Conservation (phyloP, 1,140 invertebrate genomes). For the Ylistrum balloti region DNA sequence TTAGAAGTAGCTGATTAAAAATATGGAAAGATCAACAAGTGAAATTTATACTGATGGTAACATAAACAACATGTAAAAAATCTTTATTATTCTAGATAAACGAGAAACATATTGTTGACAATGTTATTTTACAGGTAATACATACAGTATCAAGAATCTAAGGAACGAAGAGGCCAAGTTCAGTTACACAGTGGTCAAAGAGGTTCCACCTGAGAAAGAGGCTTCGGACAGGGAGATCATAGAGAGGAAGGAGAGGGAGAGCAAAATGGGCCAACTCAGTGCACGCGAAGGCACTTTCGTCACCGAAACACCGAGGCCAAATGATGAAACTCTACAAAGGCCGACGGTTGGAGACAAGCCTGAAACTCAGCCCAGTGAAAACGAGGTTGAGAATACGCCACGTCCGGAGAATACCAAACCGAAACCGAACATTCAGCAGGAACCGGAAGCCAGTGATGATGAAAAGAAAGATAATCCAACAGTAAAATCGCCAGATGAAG, state of each 20-base stretch:
- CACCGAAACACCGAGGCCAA: not conserved
- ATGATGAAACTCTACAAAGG: not conserved
- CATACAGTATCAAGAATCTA: not conserved
- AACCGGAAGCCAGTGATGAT: not conserved
- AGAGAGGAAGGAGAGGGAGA: not conserved
- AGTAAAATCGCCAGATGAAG: not conserved
- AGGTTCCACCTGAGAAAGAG: not conserved
- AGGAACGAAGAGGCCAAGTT: not conserved
- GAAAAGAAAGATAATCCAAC: not conserved
- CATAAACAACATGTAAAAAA: no score
- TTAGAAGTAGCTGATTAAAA: no score
- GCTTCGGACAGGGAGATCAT: not conserved
- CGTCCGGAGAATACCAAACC: not conserved
- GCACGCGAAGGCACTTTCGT: not conserved
- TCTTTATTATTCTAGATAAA: not conserved
- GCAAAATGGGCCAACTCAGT: not conserved
- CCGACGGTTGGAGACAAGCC: not conserved
- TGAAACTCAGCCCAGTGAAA: no score
- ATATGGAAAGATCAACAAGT: no score
- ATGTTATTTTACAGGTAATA: not conserved
- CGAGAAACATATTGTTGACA: no score
- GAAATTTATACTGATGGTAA: no score
- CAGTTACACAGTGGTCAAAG: conserved; percentile 6
- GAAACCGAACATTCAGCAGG: not conserved
- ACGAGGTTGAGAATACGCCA: not conserved